Evolutionary conservation across 1,140 invertebrate species (phyloP), one percentile per base, ranked within the genome.

Genomic region (Temnothorax curvispinosus): DNA sequence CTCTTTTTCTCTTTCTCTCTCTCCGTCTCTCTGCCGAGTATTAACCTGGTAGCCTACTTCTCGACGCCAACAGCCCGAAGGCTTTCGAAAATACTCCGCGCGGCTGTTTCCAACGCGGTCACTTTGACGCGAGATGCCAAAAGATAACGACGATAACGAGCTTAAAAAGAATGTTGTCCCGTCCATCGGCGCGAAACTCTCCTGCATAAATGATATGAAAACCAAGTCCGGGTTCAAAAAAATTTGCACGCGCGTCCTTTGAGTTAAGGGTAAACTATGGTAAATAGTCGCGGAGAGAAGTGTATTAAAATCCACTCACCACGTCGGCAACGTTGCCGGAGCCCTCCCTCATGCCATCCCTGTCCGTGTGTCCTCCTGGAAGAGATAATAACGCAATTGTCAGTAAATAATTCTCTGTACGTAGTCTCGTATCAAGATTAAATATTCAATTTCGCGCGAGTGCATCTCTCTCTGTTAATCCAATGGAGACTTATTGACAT

Each of bases 261-360:
- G 11, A 27, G 13, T 21, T 21, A 65, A 27, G 13, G 13, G 7
- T 38, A 27, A 27, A 41, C n/a, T 21, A 1, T 56, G 54, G 7
- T 32, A 58, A 47, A 75, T 75, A 54, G 21, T 21, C 1, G 11
- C 67, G 15, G 2, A n/a, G 13, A 52, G n/a, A 65, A 78, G 7
- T 27, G 15, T 52, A 69, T 81, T 67, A 4, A 27, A 67, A 67
- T 74, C 21, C 56, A 95, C 94, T 95, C 76, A 95, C 95, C 94
- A 95, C 94, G 94, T 95, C 95, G 94, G 94, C 94, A 94, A 94
- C 92, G 94, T 95, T 95, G 93, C 94, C 94, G 92, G 94, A 94
- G 85, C 94, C 94, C 90, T 95, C 95, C 95, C 94, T 95, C 95
- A 95, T 94, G 93, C 95, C 95, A 95, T 95, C 94, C 93, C 94